Percentiles rank a stretch among this genome's conserved stretches.
Conservation (phyloP, 1,140 invertebrate species). For the Drosophila serrata region DNA sequence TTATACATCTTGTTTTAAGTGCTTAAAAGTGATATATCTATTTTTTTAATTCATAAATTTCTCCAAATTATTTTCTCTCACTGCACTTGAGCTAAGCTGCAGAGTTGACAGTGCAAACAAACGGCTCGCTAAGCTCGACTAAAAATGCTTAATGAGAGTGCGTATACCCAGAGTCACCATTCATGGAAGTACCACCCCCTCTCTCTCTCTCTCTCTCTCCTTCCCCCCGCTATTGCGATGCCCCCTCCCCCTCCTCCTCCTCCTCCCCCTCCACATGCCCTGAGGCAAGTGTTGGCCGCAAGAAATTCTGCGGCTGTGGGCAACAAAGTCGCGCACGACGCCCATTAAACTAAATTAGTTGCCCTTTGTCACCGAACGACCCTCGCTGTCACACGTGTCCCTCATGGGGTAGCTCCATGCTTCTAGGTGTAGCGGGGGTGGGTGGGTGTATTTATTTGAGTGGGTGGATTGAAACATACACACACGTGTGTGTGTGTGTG, state of each 20-base stretch:
- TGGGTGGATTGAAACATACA: conserved; percentile 39
- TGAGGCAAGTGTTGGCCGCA: conserved; percentile 56
- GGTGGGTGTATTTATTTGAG: neutral
- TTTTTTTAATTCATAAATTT: neutral
- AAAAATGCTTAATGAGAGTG: conserved; percentile 81
- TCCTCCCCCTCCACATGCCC: neutral
- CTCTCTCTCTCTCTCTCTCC: too few species aligned
- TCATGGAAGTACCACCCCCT: conserved; percentile 5
- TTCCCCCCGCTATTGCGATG: neutral
- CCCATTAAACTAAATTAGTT: conserved; percentile 82
- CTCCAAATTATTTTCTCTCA: neutral
- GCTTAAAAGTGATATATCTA: neutral
- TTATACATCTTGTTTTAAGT: too few species aligned
- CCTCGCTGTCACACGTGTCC: conserved; percentile 54
- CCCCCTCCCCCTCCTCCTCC: neutral
- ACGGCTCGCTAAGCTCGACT: conserved; percentile 79
- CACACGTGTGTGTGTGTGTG: too few species aligned
- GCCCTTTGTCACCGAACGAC: conserved; percentile 78
- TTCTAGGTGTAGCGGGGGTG: neutral
- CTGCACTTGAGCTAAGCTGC: conserved; percentile 19
- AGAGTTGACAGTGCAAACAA: conserved; percentile 78
- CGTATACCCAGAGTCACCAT: conserved; percentile 43
- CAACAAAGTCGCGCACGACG: conserved; percentile 71
- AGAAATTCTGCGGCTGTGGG: conserved; percentile 75
- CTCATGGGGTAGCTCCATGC: conserved; percentile 7